phyloP scores from a whole-genome alignment of 2,888 invertebrate species.

The Ariolimax columbianus region DNA sequence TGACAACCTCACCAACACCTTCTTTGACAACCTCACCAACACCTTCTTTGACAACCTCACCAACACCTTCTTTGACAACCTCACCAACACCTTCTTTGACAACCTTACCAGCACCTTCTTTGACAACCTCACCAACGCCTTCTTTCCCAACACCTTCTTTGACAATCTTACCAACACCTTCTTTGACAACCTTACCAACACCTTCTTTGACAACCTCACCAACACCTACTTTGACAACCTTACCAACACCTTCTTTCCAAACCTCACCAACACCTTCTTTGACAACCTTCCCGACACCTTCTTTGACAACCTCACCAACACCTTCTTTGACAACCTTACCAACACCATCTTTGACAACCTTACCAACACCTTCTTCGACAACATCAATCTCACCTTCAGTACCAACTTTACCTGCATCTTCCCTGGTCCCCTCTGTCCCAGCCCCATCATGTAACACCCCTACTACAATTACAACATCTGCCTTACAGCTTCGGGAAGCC shows the following conservation, averaged over 20 bases:
- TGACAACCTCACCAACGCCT: too few species aligned
- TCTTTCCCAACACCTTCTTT: too few species aligned
- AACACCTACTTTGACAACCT: not conserved
- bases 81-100: too few species aligned
- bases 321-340: not conserved
- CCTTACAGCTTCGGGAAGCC: not conserved
- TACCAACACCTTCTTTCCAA: not conserved
- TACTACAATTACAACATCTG: not conserved
- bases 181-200: not conserved
- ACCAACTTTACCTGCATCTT: not conserved
- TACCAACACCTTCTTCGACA: too few species aligned
- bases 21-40: too few species aligned
- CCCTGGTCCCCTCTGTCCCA: too few species aligned
- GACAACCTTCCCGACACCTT: not conserved
- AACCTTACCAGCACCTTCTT: too few species aligned
- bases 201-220: not conserved
- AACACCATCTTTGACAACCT: not conserved
- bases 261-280: not conserved
- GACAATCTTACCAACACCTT: too few species aligned
- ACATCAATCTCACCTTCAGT: too few species aligned
- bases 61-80: too few species aligned
- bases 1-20: too few species aligned
- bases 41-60: too few species aligned
- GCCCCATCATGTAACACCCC: not conserved
- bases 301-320: not conserved